Evolutionary conservation across 2,888 invertebrate species (phyloP).

Genomic region (Dryadula phaetusa): DNA sequence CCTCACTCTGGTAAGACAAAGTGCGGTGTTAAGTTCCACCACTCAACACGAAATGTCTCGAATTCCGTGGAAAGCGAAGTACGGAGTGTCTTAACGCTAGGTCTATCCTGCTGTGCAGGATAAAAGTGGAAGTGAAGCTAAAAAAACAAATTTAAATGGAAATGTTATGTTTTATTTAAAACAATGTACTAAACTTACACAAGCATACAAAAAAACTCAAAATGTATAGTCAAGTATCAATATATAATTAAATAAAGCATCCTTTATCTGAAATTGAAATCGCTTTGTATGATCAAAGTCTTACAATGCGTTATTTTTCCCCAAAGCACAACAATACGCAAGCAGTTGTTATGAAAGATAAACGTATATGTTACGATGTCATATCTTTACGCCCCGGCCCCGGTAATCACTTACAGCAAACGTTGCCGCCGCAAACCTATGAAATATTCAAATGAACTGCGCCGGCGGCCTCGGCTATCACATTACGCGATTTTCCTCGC

Average conservation of each 20-base stretch:
- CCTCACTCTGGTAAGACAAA: no score
- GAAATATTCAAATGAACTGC: constrained; percentile 65
- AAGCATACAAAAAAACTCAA: background rate
- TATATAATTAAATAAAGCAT: background rate
- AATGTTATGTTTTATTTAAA: no score
- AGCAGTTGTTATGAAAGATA: constrained; percentile 28
- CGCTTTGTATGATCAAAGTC: constrained; percentile 16
- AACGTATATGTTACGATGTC: constrained; percentile 26
- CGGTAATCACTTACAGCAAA: constrained; percentile 53
- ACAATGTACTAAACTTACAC: no score
- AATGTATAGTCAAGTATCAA: background rate
- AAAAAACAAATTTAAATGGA: no score
- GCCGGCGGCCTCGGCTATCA: constrained; percentile 57
- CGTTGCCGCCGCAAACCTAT: constrained; percentile 54
- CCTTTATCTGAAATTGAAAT: background rate
- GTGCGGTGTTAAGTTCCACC: no score
- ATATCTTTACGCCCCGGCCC: constrained; percentile 36
- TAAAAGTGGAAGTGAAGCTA: no score
- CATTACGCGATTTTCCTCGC: constrained; percentile 58
- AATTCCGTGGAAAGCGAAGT: no score
- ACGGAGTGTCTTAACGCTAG: no score
- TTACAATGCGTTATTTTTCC: constrained; percentile 22
- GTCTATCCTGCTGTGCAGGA: no score
- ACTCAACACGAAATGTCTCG: no score
- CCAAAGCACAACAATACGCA: constrained; percentile 16